A percentile compares a stretch with the other conserved stretches of the same genome.
phyloP scores from a whole-genome alignment of 2,113 vertebrate genomes.

The Chascanopsetta lugubris region DNA sequence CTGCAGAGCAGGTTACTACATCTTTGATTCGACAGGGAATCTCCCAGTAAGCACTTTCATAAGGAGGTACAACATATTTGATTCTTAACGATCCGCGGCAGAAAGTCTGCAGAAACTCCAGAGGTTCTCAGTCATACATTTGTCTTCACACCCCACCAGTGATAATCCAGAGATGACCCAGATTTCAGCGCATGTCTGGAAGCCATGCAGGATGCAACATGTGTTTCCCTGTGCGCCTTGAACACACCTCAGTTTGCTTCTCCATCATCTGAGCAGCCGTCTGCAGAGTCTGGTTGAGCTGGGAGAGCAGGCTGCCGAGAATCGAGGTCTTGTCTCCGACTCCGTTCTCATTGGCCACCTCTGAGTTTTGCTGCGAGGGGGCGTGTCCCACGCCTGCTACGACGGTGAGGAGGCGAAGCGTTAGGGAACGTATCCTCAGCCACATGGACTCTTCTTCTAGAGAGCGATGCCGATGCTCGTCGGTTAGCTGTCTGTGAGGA shows the following conservation, averaged over 20 bases:
- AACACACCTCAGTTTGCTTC: slow-evolving; percentile 83
- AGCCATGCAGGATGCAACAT: too few relatives aligned
- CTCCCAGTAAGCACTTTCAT: too few relatives aligned
- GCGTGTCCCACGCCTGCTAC: slow-evolving; percentile 83
- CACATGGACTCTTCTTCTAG: slow-evolving; percentile 92
- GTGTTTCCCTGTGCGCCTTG: not conserved
- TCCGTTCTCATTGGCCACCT: slow-evolving; percentile 88
- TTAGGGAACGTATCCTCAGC: slow-evolving; percentile 92
- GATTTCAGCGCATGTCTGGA: too few relatives aligned
- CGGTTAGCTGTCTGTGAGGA: slow-evolving; percentile 85
- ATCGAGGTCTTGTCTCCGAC: slow-evolving; percentile 84
- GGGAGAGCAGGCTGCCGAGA: slow-evolving; percentile 83
- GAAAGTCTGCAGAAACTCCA: too few relatives aligned
- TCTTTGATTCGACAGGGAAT: too few relatives aligned
- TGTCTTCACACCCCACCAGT: too few relatives aligned
- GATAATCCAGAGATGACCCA: too few relatives aligned
- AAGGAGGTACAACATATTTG: too few relatives aligned
- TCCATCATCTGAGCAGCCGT: slow-evolving; percentile 85
- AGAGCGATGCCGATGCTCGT: slow-evolving; percentile 87
- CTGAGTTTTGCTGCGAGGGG: slow-evolving; percentile 86
- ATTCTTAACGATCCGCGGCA: too few relatives aligned
- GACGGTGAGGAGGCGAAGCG: slow-evolving; percentile 87
- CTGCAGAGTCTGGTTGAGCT: slow-evolving; percentile 86
- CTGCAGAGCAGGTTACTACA: too few relatives aligned
- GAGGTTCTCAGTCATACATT: too few relatives aligned